phyloP scores from a whole-genome alignment of 2,113 vertebrate species.

The Actenoides lindsayi region DNA sequence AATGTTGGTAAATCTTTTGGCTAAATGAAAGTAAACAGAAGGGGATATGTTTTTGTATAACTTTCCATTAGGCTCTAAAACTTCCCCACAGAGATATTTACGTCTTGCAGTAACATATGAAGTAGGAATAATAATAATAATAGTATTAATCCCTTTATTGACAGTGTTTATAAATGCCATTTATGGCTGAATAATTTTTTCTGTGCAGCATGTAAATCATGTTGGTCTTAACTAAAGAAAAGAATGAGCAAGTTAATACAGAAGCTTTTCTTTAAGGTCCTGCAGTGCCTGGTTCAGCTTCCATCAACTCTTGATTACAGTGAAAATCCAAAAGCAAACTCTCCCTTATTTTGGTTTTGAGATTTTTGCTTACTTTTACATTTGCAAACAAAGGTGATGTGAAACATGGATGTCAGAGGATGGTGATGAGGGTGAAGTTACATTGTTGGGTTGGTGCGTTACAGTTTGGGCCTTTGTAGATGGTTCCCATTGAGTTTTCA shows the following conservation, averaged over 20 bases:
- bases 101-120: background rate
- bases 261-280: background rate
- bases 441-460: background rate
- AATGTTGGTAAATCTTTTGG: constrained; percentile 19
- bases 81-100: background rate
- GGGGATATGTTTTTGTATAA: background rate
- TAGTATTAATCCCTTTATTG: background rate
- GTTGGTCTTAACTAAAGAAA: background rate
- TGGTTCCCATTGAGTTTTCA: background rate
- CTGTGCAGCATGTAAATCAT: background rate
- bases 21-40: background rate
- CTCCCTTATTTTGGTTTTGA: background rate
- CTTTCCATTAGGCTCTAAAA: background rate
- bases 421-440: background rate
- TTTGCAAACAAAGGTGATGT: background rate
- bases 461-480: background rate
- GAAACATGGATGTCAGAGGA: background rate
- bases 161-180: background rate
- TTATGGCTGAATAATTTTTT: background rate
- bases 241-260: background rate
- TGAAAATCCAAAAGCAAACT: background rate
- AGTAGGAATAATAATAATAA: background rate
- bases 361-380: background rate
- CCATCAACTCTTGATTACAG: background rate
- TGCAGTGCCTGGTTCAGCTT: background rate